Evolutionary conservation across 2,888 invertebrate genomes (phyloP).

Genomic region (Netelia fuscicornis): DNA sequence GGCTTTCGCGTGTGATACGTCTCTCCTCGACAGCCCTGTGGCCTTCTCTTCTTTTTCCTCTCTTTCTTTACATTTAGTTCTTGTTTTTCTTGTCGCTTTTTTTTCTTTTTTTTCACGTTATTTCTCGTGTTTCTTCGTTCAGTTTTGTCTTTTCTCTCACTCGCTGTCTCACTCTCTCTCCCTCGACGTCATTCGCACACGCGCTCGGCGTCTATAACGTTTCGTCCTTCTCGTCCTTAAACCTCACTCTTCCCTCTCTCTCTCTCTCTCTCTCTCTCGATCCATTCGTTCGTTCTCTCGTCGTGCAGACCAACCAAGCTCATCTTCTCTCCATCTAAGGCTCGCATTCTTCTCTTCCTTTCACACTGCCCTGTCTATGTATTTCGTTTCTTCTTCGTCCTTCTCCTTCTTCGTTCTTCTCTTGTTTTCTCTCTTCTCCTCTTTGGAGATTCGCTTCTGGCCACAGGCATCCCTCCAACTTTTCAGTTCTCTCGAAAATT

Average conservation of each 20-base stretch:
- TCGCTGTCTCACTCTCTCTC: constrained; percentile 15
- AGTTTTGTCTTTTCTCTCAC: constrained; percentile 24
- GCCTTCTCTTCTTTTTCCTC: constrained; percentile 27
- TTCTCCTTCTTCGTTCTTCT: constrained; percentile 37
- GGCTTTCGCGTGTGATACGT: constrained; percentile 60
- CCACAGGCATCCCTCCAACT: constrained; percentile 68
- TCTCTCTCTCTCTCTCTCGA: not conserved
- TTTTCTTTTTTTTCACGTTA: not conserved
- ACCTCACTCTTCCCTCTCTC: not conserved
- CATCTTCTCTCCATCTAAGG: constrained; percentile 63
- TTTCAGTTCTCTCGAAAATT: constrained; percentile 71
- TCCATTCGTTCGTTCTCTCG: constrained; percentile 38
- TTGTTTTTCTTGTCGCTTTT: constrained; percentile 8
- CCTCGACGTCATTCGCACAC: constrained; percentile 41
- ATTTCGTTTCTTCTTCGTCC: constrained; percentile 51
- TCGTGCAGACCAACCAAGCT: constrained; percentile 47
- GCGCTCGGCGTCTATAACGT: constrained; percentile 58
- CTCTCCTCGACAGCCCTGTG: constrained; percentile 59
- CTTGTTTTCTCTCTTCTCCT: constrained; percentile 32
- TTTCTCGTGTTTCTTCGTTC: constrained; percentile 31
- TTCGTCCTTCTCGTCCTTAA: constrained; percentile 36
- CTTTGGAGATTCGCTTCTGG: constrained; percentile 58
- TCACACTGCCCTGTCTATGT: constrained; percentile 32
- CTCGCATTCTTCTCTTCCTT: constrained; percentile 56
- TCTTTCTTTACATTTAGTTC: not conserved